Base-by-base conservation (phyloP, 2,797 vertebrate species). In the Lithobates pipiens region DNA sequence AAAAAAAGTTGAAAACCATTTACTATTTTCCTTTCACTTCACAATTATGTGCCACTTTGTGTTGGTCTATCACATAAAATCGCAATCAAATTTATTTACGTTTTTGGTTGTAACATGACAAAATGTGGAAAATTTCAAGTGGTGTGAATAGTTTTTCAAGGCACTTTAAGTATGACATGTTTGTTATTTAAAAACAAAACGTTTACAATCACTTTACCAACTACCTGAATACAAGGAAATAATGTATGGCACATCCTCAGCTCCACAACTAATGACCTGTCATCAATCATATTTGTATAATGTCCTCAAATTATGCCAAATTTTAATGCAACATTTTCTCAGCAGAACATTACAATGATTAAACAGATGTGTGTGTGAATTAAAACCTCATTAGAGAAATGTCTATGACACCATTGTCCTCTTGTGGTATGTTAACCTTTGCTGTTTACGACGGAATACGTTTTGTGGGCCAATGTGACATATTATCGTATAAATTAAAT, bases 301-400 rank as follows among this genome's bases (percentile, higher is more conserved):
- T 44, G 18, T 44, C 23, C 42, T 21, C 23, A 3, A 10, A 10
- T 15, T 6, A n/a, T 44, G 71, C 36, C 4, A 6, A 5, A 29
- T 67, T 29, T 3, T 29, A 29, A 10, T 46, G 39, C 15, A 46
- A 46, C 71, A 74, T 74, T 46, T 72, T n/a, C 32, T 54, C 9
- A 27, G n/a, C n/a, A 67, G 23, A 54, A 29, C 21, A 23, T 21
- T 57, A 21, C 10, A 32, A 76, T 50, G 25, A 75, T 36, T 76
- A 57, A 27, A 29, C 65, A 67, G 65, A 67, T 29, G 50, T 23
- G 50, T 23, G 50, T 76, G 46, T 61, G 16, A 34, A 32, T 76
- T 54, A 76, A 21, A 57, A 32, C 50, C 74, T 76, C 74, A 61
- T 76, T 76, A 76, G 10, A 34, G 32, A 23, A 23, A 67, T 21